phyloP scores from a whole-genome alignment of 2,888 invertebrate species.

The Julus scanicus region DNA sequence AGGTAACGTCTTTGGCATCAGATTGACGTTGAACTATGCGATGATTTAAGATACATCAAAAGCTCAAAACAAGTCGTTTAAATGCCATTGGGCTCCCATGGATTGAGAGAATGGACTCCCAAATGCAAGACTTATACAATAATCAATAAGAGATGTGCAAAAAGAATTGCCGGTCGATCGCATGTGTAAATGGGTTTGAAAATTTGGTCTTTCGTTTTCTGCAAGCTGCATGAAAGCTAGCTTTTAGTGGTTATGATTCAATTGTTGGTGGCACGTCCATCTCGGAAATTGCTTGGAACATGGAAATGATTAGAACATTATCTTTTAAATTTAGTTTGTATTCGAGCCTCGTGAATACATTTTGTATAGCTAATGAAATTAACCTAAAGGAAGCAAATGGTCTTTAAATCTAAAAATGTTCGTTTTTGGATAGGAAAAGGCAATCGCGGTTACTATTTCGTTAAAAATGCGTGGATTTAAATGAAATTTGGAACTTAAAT shows the following conservation, averaged over 20 bases:
- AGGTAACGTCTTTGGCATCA: neutral
- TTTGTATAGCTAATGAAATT: too few species aligned
- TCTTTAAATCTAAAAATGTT: too few species aligned
- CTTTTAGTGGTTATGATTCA: neutral
- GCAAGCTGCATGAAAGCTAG: neutral
- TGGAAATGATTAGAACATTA: neutral
- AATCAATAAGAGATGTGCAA: conserved; percentile 13
- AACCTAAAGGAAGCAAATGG: too few species aligned
- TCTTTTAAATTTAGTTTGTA: neutral
- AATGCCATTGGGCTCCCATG: neutral
- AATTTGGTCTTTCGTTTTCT: neutral
- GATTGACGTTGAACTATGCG: conserved; percentile 8
- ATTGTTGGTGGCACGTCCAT: neutral
- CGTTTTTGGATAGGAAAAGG: too few species aligned
- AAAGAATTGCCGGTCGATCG: conserved; percentile 3
- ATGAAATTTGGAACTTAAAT: too few species aligned
- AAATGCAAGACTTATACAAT: neutral
- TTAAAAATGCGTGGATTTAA: too few species aligned
- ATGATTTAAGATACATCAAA: neutral
- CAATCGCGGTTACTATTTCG: too few species aligned
- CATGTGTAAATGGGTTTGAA: neutral
- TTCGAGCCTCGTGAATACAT: too few species aligned
- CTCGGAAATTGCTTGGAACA: neutral
- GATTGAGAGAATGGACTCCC: neutral
- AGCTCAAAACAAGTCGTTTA: conserved; percentile 39